These are phyloP conservation scores for Mythimna pallens DNA, from an alignment of 2,888 invertebrate species.

Conservation along the genomic window DNA sequence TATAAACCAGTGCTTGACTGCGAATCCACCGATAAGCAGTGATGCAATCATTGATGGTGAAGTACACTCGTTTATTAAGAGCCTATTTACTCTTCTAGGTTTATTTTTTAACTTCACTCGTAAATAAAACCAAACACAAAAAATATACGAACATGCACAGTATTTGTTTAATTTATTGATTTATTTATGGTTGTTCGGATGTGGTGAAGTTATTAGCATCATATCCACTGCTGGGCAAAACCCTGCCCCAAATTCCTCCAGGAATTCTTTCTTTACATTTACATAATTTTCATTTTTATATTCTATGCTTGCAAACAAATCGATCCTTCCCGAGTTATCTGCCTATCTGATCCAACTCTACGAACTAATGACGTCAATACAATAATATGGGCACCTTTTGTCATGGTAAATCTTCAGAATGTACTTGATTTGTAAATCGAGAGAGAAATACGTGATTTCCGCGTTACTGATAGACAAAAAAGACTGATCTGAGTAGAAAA, in stretches of 20 bases:
- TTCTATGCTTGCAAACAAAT: background rate
- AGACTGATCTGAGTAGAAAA: slow-evolving; percentile 6
- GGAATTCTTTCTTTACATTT: background rate
- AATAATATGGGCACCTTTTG: slow-evolving; percentile 23
- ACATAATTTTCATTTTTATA: background rate
- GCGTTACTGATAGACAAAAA: slow-evolving; percentile 20
- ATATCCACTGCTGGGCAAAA: background rate
- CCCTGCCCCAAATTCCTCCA: background rate
- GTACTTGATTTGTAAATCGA: slow-evolving; percentile 14
- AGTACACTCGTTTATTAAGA: no score
- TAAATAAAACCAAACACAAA: background rate
- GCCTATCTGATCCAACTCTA: background rate
- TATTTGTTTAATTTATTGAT: no score
- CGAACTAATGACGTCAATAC: slow-evolving; percentile 10
- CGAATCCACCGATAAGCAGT: no score
- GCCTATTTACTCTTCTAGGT: no score
- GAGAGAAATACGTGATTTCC: slow-evolving; percentile 21
- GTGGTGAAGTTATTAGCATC: background rate
- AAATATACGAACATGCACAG: background rate
- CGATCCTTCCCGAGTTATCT: background rate
- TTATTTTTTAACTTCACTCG: background rate
- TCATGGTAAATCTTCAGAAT: slow-evolving; percentile 15
- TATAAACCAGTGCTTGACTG: no score
- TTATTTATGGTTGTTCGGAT: background rate
- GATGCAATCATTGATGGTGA: no score